Base-by-base conservation (phyloP, 2,113 vertebrate species). In the Mystacornis crossleyi region DNA sequence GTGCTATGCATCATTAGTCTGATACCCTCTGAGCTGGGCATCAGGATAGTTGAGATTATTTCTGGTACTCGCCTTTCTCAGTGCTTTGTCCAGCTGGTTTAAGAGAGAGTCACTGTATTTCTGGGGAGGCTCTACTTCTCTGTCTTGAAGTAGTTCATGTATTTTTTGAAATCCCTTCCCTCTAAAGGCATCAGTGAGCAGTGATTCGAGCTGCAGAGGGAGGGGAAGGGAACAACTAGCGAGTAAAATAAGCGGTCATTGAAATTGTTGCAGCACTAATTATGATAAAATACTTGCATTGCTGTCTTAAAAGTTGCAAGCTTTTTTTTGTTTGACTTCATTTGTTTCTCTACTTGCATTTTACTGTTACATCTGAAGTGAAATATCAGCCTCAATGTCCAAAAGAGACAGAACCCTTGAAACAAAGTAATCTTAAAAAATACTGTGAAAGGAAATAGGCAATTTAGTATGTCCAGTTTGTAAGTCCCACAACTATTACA, bases 121-220 rank as follows among this genome's bases (percentile, higher is more conserved):
- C 90, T 98, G 98, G 74, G 64, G 92, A 75, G 83, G 53, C 3
- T 90, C 81, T 50, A 80, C 71, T 54, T 78, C 90, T 81, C 25
- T 70, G 75, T 97, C 95, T 62, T 95, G 80, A 79, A 98, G 81
- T 50, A 98, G 80, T 28, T 98, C 74, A 0, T 53, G 45, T 83
- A 98, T 95, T 89, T 95, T 97, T 90, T 97, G 88, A 97, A 98
- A 98, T 9, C 97, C 97, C 60, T 97, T 97, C 45, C 94, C 97
- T 78, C 96, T 95, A 65, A 96, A 95, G 31, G 94, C 95, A 51
- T 96, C 96, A 18, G 5, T 66, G 23, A 98, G 96, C 19, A 98
- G 94, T 0, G 50, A 97, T 8, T 98, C 97, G 0, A 98, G 96
- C 98, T 98, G 75, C 7, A 24, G 29, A 89, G 81, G 36, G 53